These are phyloP conservation scores for Todiramphus saurophagus DNA, from an alignment of 2,113 vertebrate species.

Conservation along the genomic window DNA sequence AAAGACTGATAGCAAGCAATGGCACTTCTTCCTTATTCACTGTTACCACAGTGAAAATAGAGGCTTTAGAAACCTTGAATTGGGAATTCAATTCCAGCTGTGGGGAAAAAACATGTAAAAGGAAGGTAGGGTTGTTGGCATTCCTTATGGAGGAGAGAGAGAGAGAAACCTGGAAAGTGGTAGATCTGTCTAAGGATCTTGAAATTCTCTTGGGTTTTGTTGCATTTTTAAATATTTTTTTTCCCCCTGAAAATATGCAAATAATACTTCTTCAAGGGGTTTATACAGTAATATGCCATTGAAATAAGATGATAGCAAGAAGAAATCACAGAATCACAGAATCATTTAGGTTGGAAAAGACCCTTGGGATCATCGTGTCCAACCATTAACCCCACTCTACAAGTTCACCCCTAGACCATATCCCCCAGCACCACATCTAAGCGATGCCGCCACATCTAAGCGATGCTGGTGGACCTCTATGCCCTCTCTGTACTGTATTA, in stretches of 20 bases:
- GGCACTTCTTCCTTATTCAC: not conserved
- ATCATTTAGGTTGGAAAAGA: too few species aligned
- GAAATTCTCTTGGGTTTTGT: not conserved
- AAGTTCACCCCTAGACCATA: too few species aligned
- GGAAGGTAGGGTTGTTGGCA: not conserved
- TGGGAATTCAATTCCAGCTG: not conserved
- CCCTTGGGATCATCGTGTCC: too few species aligned
- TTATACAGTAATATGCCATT: not conserved
- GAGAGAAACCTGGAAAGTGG: not conserved
- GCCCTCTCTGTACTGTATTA: not conserved
- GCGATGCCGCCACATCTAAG: too few species aligned
- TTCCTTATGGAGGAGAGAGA: not conserved
- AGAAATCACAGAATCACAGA: not conserved
- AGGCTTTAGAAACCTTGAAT: not conserved
- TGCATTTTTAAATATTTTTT: not conserved
- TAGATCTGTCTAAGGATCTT: not conserved
- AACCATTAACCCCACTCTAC: too few species aligned
- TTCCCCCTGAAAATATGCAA: not conserved
- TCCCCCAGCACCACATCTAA: too few species aligned
- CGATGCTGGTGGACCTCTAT: not conserved
- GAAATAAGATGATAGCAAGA: not conserved
- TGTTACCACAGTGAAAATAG: not conserved
- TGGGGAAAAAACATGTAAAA: not conserved
- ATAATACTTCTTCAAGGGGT: not conserved
- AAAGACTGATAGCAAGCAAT: not conserved